Base-by-base conservation (phyloP, 2,888 invertebrate genomes). In the Sminthurinus aureus region DNA sequence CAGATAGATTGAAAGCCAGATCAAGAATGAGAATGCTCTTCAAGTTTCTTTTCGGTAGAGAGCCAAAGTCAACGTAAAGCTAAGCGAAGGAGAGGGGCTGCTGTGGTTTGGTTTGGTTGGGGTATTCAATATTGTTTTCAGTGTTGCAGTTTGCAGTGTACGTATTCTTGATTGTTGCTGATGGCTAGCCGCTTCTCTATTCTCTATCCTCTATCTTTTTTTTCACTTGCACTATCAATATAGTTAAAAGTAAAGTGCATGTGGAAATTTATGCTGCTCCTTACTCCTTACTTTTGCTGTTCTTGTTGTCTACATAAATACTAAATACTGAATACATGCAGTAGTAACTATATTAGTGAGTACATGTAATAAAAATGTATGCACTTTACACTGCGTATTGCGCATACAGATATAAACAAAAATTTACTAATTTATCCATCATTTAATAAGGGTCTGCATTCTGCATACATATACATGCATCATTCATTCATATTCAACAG, bases 1-100 rank as follows among this genome's bases (percentile, higher is more conserved):
- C 71, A 22, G 71, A 24, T 71, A 71, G 71, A 71, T 71, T 24
- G 71, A 26, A 71, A 71, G 71, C 6, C 26, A 71, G 71, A 71
- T 71, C 71, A 71, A 71, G 71, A 71, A 71, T 71, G 71, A 71
- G 24, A 71, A 71, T 71, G 13, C 24, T 71, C 24, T 71, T 71
- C 71, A 71, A 22, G 26, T 71, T 71, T 71, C 71, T 71, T 71
- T 71, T 71, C 71, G 71, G 71, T 24, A 71, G 58, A 58, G 58
- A 58, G 58, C 58, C 58, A 58, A 58, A 38, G 38, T 38, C 38
- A 38, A 38, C 38, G 6, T 38, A 6, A 38, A 38, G 38, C 38
- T 4, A 38, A 38, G 38, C 38, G 6, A 38, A 38, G 38, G 38
- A 38, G 38, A 38, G 38, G 38, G 38, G 58, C 4, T 3, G 9